Base-by-base conservation (phyloP, 2,888 invertebrate species). In the Blastobasis lacticolella region DNA sequence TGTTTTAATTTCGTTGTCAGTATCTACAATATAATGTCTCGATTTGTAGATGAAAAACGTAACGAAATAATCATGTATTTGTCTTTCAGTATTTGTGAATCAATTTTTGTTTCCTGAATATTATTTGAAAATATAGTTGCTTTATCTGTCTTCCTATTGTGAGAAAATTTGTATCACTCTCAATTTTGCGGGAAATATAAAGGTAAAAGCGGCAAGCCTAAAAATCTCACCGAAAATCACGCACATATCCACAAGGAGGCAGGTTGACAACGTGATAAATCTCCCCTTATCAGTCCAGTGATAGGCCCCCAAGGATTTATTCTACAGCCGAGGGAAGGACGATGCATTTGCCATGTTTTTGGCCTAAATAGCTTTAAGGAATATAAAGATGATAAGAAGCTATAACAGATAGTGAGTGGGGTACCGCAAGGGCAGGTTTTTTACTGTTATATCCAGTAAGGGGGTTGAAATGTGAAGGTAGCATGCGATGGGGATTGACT, bases 381-480 rank as follows among this genome's bases (percentile, higher is more conserved):
- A 69, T 73, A 84, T 78, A 83, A 84, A 81, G 76, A 82, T 81
- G 86, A 87, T 87, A 87, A 86, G 81, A 69, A 61, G 57, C 64
- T 65, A 73, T 73, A 71, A 73, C 54, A 73, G 75, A 75, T 74
- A 76, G 67, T 62, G 67, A 66, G 66, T 67, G 69, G 69, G 71
- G 64, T 64, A 69, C 57, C 64, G 62, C 64, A 67, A 69, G 66
- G 69, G 52, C 23, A 23, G 23, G 65, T 63, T 74, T 75, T 79
- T 67, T 68, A 69, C 64, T 69, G 70, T 66, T 70, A 65, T 66
- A 52, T 64, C 57, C 62, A 67, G 57, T 57, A 57, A 56, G 60
- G 69, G 66, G 64, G 62, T 67, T 64, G 63, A 66, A 78, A 78
- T 76, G 75, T 70, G 65, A 57, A 63, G 58, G 55, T 60, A 59